Conservation (phyloP, 2,113 vertebrate genomes). For the Egretta garzetta region DNA sequence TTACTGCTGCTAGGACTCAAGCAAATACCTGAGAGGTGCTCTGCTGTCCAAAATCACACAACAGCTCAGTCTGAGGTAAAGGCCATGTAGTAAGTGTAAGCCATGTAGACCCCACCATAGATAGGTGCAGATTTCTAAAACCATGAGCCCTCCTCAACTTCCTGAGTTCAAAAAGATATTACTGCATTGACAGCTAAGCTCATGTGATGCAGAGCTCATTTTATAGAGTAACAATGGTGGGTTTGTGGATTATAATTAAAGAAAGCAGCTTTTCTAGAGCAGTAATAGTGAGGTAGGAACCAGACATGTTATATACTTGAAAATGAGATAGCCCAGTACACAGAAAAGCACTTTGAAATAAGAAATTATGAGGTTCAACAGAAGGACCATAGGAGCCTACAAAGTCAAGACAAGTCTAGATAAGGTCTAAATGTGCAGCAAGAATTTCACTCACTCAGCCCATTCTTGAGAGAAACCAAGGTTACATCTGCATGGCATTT, state of each 20-base stretch:
- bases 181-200: neutral
- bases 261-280: neutral
- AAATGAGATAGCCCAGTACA: neutral
- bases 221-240: neutral
- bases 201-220: neutral
- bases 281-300: neutral
- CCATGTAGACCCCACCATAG: accelerated
- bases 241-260: neutral
- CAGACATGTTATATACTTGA: neutral
- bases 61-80: neutral
- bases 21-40: neutral
- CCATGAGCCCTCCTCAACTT: neutral
- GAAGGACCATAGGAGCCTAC: neutral
- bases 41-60: neutral
- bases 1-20: neutral
- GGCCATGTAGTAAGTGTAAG: too few relatives aligned
- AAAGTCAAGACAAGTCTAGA: neutral
- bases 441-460: neutral
- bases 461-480: neutral
- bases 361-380: neutral
- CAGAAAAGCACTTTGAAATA: neutral
- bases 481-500: neutral
- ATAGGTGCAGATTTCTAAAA: neutral
- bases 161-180: neutral
- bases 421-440: neutral